Evolutionary conservation across 2,113 vertebrate species (phyloP), one percentile per base, ranked within the genome.

Genomic region (Conger conger): DNA sequence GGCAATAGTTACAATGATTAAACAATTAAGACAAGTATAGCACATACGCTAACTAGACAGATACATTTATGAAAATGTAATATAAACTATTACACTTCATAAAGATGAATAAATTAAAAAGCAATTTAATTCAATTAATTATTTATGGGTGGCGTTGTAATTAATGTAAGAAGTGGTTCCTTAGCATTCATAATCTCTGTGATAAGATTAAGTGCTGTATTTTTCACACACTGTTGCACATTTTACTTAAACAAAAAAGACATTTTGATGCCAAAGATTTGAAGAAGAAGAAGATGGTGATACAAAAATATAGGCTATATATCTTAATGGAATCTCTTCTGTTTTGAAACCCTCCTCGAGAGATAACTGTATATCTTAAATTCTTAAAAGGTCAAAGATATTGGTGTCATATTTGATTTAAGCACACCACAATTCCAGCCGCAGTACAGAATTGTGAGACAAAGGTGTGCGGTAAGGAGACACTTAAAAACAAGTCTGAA

Each of bases 381-480:
- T 18, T 54, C 18, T 53, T 80, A 80, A 85, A 76, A 81, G 78
- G 84, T 42, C 84, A 85, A 80, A 81, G 33, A 81, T 57, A 81
- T 50, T 81, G 54, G 63, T 81, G 79, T 81, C 84, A 85, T 38
- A 18, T 81, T 76, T 85, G 36, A 85, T 85, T 81, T 54, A 85
- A 53, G 18, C 30, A 37, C 7, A 27, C 79, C 30, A 36, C 76
- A 81, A 81, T 54, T 76, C 79, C n/a, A 35, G 42, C 16, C 73
- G 63, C 15, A 11, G 53, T 27, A 23, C 79, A 45, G 79, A 85
- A 85, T 85, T 79, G 33, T 76, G 50, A 50, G 63, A 81, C 60
- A 60, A 81, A 80, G 40, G 40, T 63, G n/a, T 23, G 18, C 54
- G 68, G 57, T 53, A 73, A 81, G 40, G 63, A 60, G 37, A 85